Base-by-base conservation (phyloP, 2,888 invertebrate species). In the Nycteola revayana region DNA sequence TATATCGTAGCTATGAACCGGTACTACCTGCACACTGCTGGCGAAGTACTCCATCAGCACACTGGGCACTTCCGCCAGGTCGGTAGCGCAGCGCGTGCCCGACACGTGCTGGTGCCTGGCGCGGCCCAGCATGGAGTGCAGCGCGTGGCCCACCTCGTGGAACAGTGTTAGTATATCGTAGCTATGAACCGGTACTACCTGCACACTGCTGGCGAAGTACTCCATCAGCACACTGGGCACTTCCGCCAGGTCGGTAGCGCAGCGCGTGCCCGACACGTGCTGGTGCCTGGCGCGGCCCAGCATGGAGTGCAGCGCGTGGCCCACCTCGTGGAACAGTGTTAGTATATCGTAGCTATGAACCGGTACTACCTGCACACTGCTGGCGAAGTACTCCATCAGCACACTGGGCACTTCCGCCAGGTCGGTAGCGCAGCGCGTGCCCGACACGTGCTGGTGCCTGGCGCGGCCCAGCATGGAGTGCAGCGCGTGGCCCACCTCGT, bases 341-440 rank as follows among this genome's bases (percentile, higher is more conserved):
- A 14, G 14, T 14, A n/a, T n/a, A n/a, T n/a, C n/a, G n/a, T n/a
- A n/a, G n/a, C n/a, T n/a, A n/a, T n/a, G n/a, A n/a, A n/a, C n/a
- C n/a, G 14, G 14, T 14, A 28, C 18, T 34, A 65, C 65, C 50
- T 96, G 90, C 0, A 95, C 94, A 85, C 98, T 97, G 33, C 93
- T 92, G 6, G 97, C 96, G 90, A 99, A 99, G 81, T 96, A 97
- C 87, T 99, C 99, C 98, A 99, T 98, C 9, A 99, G 90, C 40
- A 98, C 95, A n/a, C 98, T 98, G 4, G 99, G 99, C 24, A 99
- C 96, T 91, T 99, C 99, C 1, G 99, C 99, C 71, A 99, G 96
- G 89, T 99, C 99, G 2, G 99, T 98, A 49, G 96, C 75, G 74
- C 98, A 99, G 36, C 99, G 90, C 0, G 99, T 99, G 41, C 99